These are phyloP conservation scores for Uropsilus gracilis DNA, from an alignment of 2,113 vertebrate species.

Conservation along the genomic window DNA sequence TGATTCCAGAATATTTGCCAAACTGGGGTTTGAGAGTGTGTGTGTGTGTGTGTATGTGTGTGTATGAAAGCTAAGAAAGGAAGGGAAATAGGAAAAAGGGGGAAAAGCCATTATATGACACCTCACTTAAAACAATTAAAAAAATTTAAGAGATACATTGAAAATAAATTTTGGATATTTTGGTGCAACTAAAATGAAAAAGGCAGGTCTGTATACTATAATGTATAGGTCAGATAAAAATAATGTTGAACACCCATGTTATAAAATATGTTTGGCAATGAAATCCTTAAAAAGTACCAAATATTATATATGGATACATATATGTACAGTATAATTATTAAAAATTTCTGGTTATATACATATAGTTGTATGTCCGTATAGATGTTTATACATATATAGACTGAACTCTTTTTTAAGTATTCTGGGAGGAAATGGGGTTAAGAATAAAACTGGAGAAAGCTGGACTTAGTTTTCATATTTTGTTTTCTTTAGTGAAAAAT, in stretches of 20 bases:
- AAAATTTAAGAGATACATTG: background rate
- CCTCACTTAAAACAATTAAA: background rate
- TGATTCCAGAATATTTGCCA: background rate
- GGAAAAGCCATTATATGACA: background rate
- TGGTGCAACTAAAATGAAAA: background rate
- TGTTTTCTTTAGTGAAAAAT: no score
- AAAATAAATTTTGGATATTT: slow-evolving; percentile 29
- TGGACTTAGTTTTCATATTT: no score
- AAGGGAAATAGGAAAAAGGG: background rate
- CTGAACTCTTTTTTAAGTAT: no score
- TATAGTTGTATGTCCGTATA: background rate
- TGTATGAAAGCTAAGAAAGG: background rate
- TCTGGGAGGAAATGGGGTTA: background rate
- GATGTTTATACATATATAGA: background rate
- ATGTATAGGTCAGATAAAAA: background rate
- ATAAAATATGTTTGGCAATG: background rate
- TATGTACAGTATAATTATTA: background rate
- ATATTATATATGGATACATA: background rate
- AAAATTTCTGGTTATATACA: background rate
- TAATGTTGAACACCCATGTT: background rate
- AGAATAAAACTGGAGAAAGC: no score
- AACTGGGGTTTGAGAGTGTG: background rate
- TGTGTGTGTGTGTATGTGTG: background rate
- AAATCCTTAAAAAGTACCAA: background rate
- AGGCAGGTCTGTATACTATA: background rate